Evolutionary conservation across 2,888 invertebrate species (phyloP), one percentile per base, ranked within the genome.

Genomic region (Lithophane semibrunnea): DNA sequence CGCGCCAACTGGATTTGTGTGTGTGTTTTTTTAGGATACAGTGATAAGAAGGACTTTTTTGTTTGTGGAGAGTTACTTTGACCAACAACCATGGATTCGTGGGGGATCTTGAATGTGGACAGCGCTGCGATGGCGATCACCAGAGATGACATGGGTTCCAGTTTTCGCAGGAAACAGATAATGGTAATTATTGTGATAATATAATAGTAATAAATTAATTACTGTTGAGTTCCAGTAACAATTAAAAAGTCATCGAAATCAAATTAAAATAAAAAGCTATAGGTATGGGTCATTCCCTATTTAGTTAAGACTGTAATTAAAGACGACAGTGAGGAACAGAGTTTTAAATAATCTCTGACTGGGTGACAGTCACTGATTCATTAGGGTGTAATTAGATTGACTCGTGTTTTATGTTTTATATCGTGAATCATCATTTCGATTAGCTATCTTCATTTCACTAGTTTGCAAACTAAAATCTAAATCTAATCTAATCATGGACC

Each of bases 101-200:
- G 98, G 98, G 98, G 97, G 81, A 97, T 97, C 88, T 94, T 98
- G 91, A 97, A 97, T 88, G 97, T 97, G 88, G 97, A 97, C 90
- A 96, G 97, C 77, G 97, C 97, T 65, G 96, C 97, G 68, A 97
- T 97, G 82, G 98, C 98, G 29, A 97, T 98, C 88, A 97, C 97
- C 77, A 97, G 98, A 86, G 98, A 98, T 95, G 98, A 98, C 87
- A 89, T 96, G 88, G 95, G 96, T 77, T 95, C 96, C 81, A 97
- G 97, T 90, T 96, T 97, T 89, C 93, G 97, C 24, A 91, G 94
- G 83, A 97, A 95, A 89, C 94, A 95, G 86, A 87, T 96, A 91
- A 95, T 94, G 92, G 88, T 89, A 84, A 79, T 63, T 75, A 49
- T 49, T 18, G 10, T n/a, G 13, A 58, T 21, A 21, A 10, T 42